Conservation (phyloP, 2,113 vertebrate genomes). For the Tricholaema leucomelas region DNA sequence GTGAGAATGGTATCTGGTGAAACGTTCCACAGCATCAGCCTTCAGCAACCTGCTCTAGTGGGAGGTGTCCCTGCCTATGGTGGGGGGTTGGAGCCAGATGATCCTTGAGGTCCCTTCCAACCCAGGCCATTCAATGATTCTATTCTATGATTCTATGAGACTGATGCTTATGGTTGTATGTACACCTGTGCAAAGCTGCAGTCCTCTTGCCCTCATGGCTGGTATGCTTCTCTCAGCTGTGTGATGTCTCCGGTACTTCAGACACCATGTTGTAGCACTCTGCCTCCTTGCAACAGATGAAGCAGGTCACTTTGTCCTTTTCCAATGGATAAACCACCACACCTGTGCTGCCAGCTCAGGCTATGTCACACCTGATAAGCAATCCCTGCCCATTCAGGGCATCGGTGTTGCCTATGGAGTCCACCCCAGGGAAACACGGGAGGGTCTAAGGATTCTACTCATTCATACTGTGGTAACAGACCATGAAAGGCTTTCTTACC, state of each 20-base stretch:
- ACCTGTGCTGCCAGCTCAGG: background rate
- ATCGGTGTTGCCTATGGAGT: accelerated
- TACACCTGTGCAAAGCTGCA: background rate
- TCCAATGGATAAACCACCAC: background rate
- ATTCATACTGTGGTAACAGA: background rate
- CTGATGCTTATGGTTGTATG: background rate
- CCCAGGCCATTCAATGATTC: too few relatives aligned
- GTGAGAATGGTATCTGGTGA: background rate
- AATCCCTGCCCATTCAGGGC: background rate
- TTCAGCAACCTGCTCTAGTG: too few relatives aligned
- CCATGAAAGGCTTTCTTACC: background rate
- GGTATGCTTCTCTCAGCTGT: background rate
- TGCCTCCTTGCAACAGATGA: background rate
- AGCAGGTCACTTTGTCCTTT: background rate
- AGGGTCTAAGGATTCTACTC: background rate
- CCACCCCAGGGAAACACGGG: background rate
- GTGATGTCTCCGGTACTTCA: background rate
- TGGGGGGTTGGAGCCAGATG: too few relatives aligned
- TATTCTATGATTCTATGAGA: too few relatives aligned
- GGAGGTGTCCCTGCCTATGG: too few relatives aligned
- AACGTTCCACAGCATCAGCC: background rate
- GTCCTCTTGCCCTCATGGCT: background rate
- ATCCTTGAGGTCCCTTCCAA: too few relatives aligned
- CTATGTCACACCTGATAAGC: background rate
- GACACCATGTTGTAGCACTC: accelerated